Conservation (phyloP, 2,113 vertebrate species). For the Podarcis cretensis region DNA sequence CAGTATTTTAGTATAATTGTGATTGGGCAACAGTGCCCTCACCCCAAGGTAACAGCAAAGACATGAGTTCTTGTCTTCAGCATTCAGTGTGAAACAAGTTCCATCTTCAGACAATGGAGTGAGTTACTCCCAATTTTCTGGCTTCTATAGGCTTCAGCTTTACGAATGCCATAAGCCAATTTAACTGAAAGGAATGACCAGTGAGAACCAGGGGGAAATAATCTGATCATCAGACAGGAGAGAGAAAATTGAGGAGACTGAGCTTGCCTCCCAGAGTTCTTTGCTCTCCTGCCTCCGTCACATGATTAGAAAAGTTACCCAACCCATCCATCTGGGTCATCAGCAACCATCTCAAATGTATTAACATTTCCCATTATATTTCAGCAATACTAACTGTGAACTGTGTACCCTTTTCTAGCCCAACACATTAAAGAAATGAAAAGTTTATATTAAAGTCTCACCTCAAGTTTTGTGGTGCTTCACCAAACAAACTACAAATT, state of each 20-base stretch:
- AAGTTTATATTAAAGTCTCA: slow-evolving; percentile 64
- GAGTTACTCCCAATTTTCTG: background rate
- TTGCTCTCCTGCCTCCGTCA: too few species aligned
- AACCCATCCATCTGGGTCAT: too few species aligned
- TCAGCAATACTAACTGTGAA: background rate
- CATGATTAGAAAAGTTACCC: too few species aligned
- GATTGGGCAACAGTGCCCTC: background rate
- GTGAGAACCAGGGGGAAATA: too few species aligned
- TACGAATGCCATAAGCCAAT: background rate
- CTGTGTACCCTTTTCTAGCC: background rate
- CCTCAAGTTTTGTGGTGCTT: slow-evolving; percentile 99
- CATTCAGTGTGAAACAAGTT: background rate
- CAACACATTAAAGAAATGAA: background rate
- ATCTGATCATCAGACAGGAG: too few species aligned
- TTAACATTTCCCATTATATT: background rate
- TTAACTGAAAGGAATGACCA: too few species aligned
- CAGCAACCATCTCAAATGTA: background rate
- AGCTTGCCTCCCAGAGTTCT: too few species aligned
- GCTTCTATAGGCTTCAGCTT: background rate
- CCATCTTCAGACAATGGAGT: background rate
- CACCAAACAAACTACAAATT: slow-evolving; percentile 99
- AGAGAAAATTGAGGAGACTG: too few species aligned
- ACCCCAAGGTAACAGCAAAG: background rate
- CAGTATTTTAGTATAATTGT: background rate
- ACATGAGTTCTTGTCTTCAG: background rate